These are phyloP conservation scores for Galleria mellonella DNA, from an alignment of 1,140 invertebrate species.

Conservation along the genomic window DNA sequence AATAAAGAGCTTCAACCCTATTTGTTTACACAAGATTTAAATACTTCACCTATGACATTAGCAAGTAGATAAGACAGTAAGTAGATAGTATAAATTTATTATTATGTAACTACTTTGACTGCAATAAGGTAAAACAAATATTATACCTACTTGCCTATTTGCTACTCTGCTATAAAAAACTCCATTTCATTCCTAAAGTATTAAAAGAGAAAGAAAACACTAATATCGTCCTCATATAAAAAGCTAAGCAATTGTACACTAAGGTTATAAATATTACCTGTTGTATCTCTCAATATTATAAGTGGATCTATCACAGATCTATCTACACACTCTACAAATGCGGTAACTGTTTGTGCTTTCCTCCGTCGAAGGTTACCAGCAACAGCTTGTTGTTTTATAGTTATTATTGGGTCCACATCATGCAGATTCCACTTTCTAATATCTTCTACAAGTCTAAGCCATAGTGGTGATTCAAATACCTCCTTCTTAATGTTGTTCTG, in stretches of 20 bases:
- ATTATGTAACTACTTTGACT: neutral
- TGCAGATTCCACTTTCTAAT: constrained; percentile 29
- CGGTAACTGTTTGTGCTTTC: constrained; percentile 50
- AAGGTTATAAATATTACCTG: constrained; percentile 24
- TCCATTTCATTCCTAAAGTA: no score
- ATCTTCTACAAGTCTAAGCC: constrained; percentile 43
- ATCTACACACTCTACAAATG: constrained; percentile 53
- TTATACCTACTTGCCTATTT: no score
- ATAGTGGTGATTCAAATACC: constrained; percentile 51
- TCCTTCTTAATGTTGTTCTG: constrained; percentile 35
- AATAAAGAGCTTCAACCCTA: no score
- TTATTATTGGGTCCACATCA: constrained; percentile 43
- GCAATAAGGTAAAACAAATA: no score
- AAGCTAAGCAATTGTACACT: neutral
- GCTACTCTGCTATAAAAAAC: no score
- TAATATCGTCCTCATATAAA: no score
- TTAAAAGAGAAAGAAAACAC: no score
- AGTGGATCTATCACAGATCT: constrained; percentile 59
- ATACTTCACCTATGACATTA: no score
- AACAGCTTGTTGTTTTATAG: constrained; percentile 46
- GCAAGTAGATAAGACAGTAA: no score
- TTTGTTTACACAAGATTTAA: no score
- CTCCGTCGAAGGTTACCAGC: constrained; percentile 35
- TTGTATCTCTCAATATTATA: constrained; percentile 48
- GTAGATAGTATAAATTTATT: no score